These are phyloP conservation scores for Tyria jacobaeae DNA, from an alignment of 2,888 invertebrate genomes.

Conservation along the genomic window DNA sequence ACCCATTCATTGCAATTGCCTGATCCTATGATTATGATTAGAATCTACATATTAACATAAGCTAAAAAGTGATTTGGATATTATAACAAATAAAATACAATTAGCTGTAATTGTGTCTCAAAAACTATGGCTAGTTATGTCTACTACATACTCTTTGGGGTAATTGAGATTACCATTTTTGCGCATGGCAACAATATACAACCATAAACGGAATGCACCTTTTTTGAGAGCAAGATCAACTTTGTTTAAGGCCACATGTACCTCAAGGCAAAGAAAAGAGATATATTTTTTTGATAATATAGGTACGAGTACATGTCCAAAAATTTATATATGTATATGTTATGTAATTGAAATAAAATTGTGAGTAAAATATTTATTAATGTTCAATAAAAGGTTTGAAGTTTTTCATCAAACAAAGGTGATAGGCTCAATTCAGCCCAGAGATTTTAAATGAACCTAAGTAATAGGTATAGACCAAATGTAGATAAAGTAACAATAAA, in stretches of 20 bases:
- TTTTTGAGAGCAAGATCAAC: background rate
- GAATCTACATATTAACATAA: background rate
- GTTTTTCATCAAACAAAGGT: no score
- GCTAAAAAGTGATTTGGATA: conserved; percentile 13
- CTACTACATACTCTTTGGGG: background rate
- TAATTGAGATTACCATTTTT: background rate
- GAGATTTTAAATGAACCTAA: no score
- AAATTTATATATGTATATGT: no score
- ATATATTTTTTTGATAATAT: no score
- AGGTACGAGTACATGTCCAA: no score
- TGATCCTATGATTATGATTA: background rate
- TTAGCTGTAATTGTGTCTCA: no score
- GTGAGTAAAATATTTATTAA: no score
- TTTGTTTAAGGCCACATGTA: background rate
- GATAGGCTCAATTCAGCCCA: no score
- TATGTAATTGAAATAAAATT: no score
- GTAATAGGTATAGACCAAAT: background rate
- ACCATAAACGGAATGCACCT: background rate
- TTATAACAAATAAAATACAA: no score
- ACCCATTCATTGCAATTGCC: background rate
- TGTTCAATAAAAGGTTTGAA: no score
- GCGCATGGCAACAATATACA: background rate
- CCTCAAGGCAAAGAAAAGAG: background rate
- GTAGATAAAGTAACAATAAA: background rate
- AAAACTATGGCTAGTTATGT: background rate